Percentiles rank a stretch among this genome's conserved stretches.
These are phyloP conservation scores for Drosophila arawakana DNA, from an alignment of 1,140 invertebrate genomes.

Conservation along the genomic window DNA sequence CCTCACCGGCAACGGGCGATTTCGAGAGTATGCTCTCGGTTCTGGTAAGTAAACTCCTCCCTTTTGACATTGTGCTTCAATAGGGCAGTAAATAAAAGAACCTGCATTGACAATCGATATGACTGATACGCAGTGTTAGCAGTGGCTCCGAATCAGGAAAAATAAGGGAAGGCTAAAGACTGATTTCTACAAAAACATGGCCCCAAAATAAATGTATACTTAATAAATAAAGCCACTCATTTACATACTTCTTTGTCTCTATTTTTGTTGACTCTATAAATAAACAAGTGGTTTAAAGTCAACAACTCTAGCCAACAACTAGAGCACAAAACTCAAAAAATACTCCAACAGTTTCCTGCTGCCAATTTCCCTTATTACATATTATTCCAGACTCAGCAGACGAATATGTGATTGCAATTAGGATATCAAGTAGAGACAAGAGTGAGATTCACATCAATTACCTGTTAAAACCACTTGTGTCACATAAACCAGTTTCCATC, in stretches of 20 bases:
- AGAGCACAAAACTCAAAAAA: background rate
- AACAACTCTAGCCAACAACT: background rate
- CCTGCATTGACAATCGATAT: background rate
- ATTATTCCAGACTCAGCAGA: background rate
- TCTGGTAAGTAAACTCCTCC: constrained; percentile 86
- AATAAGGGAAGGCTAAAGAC: background rate
- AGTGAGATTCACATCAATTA: constrained; percentile 22
- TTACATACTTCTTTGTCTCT: too few relatives aligned
- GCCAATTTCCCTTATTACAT: background rate
- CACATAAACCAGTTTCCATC: background rate
- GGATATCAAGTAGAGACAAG: background rate
- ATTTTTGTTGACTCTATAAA: too few relatives aligned
- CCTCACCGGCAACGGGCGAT: constrained; percentile 91
- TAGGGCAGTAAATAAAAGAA: background rate
- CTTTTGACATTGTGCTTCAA: background rate
- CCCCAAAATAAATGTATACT: too few relatives aligned
- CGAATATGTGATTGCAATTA: constrained; percentile 10
- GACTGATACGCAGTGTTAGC: background rate
- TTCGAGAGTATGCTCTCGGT: constrained; percentile 94
- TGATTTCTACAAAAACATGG: too few relatives aligned
- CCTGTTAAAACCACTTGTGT: constrained; percentile 16
- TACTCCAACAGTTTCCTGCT: background rate
- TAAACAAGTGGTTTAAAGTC: background rate
- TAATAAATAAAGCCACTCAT: too few relatives aligned
- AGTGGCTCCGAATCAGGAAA: background rate